These are phyloP conservation scores for Eristalinus aeneus DNA, from an alignment of 2,888 invertebrate genomes.

Conservation along the genomic window DNA sequence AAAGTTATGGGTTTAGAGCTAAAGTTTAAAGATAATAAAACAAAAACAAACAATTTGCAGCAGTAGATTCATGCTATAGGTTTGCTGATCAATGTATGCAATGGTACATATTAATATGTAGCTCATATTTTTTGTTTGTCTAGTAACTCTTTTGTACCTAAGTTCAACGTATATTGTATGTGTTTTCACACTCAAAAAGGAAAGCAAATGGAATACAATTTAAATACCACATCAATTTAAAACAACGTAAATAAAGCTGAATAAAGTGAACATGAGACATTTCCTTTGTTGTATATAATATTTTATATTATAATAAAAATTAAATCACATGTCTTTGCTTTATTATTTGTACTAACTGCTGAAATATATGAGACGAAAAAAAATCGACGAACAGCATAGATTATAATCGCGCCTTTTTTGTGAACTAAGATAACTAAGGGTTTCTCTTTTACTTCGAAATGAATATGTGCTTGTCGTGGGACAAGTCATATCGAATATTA, in stretches of 20 bases:
- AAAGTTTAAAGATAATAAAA: conserved; percentile 8
- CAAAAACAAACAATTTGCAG: background rate
- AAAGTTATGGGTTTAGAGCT: conserved; percentile 39
- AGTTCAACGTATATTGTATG: conserved; percentile 14
- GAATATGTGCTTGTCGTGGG: too few species aligned
- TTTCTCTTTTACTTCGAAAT: too few species aligned
- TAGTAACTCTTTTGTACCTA: conserved; percentile 24
- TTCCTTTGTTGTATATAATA: conserved; percentile 68
- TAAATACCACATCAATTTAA: conserved; percentile 10
- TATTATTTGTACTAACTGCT: background rate
- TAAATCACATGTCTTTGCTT: conserved; percentile 19
- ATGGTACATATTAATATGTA: background rate
- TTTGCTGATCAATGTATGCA: conserved; percentile 27
- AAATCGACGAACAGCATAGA: too few species aligned
- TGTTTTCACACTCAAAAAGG: conserved; percentile 16
- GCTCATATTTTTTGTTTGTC: background rate
- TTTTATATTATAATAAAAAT: conserved; percentile 66
- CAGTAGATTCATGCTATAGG: conserved; percentile 5
- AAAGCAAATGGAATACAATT: conserved; percentile 17
- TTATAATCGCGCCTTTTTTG: too few species aligned
- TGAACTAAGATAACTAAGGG: too few species aligned
- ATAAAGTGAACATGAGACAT: conserved; percentile 42
- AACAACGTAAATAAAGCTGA: conserved; percentile 27
- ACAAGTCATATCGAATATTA: too few species aligned
- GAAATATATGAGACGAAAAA: too few species aligned